These are phyloP conservation scores for Drosophila hydei DNA, from an alignment of 1,140 invertebrate species.

Conservation along the genomic window DNA sequence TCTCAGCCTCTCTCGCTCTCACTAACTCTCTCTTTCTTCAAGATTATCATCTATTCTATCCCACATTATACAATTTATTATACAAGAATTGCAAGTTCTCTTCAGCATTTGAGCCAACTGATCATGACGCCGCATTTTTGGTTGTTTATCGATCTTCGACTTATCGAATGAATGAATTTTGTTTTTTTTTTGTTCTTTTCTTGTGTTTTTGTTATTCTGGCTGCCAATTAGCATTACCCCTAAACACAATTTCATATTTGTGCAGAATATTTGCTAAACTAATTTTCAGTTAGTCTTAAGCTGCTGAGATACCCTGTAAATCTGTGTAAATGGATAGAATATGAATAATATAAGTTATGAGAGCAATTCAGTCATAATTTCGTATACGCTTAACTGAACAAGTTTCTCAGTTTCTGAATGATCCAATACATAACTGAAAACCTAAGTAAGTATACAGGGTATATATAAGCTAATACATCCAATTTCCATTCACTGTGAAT, in stretches of 20 bases:
- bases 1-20: not conserved
- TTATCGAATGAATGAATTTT: conserved; percentile 6
- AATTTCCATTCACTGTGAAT: not conserved
- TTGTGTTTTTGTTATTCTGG: conserved; percentile 15
- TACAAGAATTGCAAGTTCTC: conserved; percentile 4
- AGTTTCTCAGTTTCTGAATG: too few species aligned
- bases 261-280: conserved; percentile 40
- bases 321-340: not conserved
- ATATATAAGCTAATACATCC: not conserved
- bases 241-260: conserved; percentile 23
- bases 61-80: not conserved
- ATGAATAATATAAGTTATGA: too few species aligned
- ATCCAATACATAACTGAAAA: too few species aligned
- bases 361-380: too few species aligned
- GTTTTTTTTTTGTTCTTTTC: not conserved
- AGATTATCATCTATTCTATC: not conserved
- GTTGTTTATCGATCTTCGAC: not conserved
- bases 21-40: not conserved
- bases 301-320: not conserved
- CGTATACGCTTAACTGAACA: too few species aligned
- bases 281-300: conserved; percentile 50
- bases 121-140: conserved; percentile 8
- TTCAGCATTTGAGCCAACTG: not conserved
- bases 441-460: too few species aligned
- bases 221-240: conserved; percentile 51